These are phyloP conservation scores for Eugnorisma glareosa DNA, from an alignment of 2,888 invertebrate genomes.

Conservation along the genomic window DNA sequence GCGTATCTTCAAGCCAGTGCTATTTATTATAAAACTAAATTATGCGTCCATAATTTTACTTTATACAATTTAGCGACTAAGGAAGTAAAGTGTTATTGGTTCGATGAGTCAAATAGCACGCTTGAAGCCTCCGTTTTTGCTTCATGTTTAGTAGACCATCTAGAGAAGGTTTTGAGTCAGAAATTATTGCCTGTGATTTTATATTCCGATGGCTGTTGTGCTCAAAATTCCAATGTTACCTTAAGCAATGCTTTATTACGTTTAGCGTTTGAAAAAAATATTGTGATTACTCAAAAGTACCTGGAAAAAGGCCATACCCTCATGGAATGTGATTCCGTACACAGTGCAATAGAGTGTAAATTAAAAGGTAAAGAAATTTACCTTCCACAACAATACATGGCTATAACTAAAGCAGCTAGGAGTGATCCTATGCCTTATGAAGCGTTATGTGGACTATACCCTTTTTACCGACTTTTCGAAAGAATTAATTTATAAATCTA, in stretches of 20 bases:
- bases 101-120: conserved; percentile 11
- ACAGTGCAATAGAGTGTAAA: too few relatives aligned
- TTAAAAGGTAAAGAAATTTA: too few relatives aligned
- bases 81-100: conserved; percentile 6
- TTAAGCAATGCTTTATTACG: conserved; percentile 47
- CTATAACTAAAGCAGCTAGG: too few relatives aligned
- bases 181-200: conserved; percentile 3
- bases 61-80: conserved; percentile 1
- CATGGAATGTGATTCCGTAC: too few relatives aligned
- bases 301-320: too few relatives aligned
- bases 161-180: neutral
- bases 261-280: conserved; percentile 60
- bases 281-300: too few relatives aligned
- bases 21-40: conserved; percentile 67
- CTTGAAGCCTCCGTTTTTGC: conserved; percentile 2
- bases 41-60: conserved; percentile 66
- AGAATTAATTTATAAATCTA: too few relatives aligned
- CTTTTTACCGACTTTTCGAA: too few relatives aligned
- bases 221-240: conserved; percentile 7
- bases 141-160: too few relatives aligned
- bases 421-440: too few relatives aligned
- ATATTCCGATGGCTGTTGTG: conserved; percentile 6
- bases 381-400: too few relatives aligned
- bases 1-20: conserved; percentile 67
- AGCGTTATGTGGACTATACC: too few relatives aligned